Evolutionary conservation across 2,888 invertebrate species (phyloP), one percentile per base, ranked within the genome.

Genomic region (Amblyjoppa fuscipennis): DNA sequence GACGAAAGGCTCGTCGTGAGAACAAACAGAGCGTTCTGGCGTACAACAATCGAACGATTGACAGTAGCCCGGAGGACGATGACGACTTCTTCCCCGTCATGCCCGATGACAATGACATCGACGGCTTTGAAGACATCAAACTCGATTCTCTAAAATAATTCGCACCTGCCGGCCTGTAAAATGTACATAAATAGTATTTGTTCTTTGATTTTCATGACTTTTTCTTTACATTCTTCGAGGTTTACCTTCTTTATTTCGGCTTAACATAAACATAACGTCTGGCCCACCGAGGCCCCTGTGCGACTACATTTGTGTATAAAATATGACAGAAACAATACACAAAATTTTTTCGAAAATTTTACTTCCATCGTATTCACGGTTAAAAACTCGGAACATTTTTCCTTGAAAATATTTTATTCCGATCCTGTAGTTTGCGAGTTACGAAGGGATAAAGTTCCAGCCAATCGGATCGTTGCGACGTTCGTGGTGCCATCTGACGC

Each of bases 1-100:
- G 78, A 80, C 85, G 59, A 0, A 89, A 38, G 89, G 0, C 77
- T 13, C 83, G 85, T 25, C 81, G 77, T 3, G 90, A 90, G 89
- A 85, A 87, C 59, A 90, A 90, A 7, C 92, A 93, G 66, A 83
- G 87, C 45, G 91, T 92, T 75, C 71, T 28, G 45, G 53, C 20
- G 28, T 66, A 75, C 20, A 7, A 73, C 6, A 34, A 38, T 4
- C 11, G 73, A 41, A 2, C 70, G 89, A 89, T 87, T 49, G 89
- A 92, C 31, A 86, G 89, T 34, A 86, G 89, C 3, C 51, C 89
- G 28, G 88, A 90, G 16, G 77, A 88, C 11, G 90, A 92, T 53
- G 81, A 87, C 45, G 87, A 90, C n/a, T 87, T 90, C 75, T 90
- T 90, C 38, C 83, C 88, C 68, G 87, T 90, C 3, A 13, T 16